Percentiles rank a stretch among this genome's conserved stretches.
phyloP scores from a whole-genome alignment of 2,797 vertebrate species.

The Microctenopoma stevenorrisi region DNA sequence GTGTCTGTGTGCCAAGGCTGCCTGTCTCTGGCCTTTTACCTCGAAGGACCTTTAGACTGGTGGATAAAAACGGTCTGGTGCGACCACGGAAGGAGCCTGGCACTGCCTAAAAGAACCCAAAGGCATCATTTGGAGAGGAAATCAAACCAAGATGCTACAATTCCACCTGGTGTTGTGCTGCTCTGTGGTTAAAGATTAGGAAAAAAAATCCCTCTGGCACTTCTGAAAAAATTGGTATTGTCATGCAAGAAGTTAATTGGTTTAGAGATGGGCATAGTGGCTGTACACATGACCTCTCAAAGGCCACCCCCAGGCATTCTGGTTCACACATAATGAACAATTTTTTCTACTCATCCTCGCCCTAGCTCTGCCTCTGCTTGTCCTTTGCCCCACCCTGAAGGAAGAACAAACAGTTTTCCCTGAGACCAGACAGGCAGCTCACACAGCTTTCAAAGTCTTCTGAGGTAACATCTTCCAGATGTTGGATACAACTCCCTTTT shows the following conservation, averaged over 20 bases:
- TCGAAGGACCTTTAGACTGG: slow-evolving; percentile 58
- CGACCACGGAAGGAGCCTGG: slow-evolving; percentile 24
- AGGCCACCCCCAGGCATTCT: slow-evolving; percentile 32
- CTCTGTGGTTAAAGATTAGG: slow-evolving; percentile 14
- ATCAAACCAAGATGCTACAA: slow-evolving; percentile 42
- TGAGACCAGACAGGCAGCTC: slow-evolving; percentile 65
- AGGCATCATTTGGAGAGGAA: slow-evolving; percentile 52
- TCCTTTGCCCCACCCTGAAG: slow-evolving; percentile 57
- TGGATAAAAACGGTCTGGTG: slow-evolving; percentile 46
- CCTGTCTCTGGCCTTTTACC: slow-evolving; percentile 51
- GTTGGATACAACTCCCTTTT: slow-evolving; percentile 42
- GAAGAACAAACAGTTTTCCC: slow-evolving; percentile 55
- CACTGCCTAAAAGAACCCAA: slow-evolving; percentile 38
- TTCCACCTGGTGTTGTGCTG: slow-evolving; percentile 49
- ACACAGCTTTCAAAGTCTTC: slow-evolving; percentile 42
- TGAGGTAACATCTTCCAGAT: slow-evolving; percentile 73
- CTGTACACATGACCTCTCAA: slow-evolving; percentile 23
- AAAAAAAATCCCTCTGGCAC: slow-evolving; percentile 18
- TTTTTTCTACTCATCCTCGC: slow-evolving; percentile 33
- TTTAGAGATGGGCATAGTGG: slow-evolving; percentile 18
- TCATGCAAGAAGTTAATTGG: slow-evolving; percentile 25
- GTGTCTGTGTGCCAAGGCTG: slow-evolving; percentile 55
- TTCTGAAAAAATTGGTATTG: slow-evolving; percentile 26
- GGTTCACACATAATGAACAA: slow-evolving; percentile 19
- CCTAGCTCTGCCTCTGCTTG: slow-evolving; percentile 55